These are phyloP conservation scores for Cydia amplana DNA, from an alignment of 1,140 invertebrate genomes.

Conservation along the genomic window DNA sequence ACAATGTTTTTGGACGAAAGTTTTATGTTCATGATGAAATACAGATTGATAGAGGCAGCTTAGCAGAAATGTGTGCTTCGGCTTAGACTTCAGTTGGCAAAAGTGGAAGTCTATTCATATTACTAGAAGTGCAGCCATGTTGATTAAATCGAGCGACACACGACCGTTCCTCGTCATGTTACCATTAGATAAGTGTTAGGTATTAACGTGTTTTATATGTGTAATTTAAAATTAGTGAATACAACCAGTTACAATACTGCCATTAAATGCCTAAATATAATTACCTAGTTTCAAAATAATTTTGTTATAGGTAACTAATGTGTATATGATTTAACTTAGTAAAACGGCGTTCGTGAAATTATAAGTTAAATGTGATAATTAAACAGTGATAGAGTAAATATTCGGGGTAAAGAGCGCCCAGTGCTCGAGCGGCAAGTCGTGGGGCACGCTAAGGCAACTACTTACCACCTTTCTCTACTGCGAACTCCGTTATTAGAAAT, in stretches of 20 bases:
- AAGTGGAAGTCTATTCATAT: neutral
- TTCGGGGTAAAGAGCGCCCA: conserved; percentile 36
- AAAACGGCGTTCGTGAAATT: conserved; percentile 68
- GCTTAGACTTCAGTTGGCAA: conserved; percentile 7
- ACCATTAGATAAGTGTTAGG: conserved; percentile 77
- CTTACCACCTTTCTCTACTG: too few species aligned
- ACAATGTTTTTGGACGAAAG: neutral
- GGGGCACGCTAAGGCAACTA: neutral
- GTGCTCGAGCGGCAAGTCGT: neutral
- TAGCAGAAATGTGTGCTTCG: conserved; percentile 10
- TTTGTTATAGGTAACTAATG: conserved; percentile 57
- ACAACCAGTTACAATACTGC: conserved; percentile 78
- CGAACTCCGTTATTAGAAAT: too few species aligned
- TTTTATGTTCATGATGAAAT: neutral
- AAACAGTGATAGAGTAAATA: conserved; percentile 65
- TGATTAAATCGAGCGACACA: conserved; percentile 54
- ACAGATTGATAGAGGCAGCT: neutral
- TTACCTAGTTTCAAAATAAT: conserved; percentile 65
- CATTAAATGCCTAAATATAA: conserved; percentile 78
- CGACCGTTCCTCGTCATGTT: conserved; percentile 76
- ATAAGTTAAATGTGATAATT: conserved; percentile 75
- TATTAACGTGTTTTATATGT: conserved; percentile 62
- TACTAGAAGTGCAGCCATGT: conserved; percentile 1
- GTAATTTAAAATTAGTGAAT: conserved; percentile 67
- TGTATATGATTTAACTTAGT: conserved; percentile 59